Evolutionary conservation across 2,113 vertebrate species (phyloP), one percentile per base, ranked within the genome.

Genomic region (Cryptotis parvus): DNA sequence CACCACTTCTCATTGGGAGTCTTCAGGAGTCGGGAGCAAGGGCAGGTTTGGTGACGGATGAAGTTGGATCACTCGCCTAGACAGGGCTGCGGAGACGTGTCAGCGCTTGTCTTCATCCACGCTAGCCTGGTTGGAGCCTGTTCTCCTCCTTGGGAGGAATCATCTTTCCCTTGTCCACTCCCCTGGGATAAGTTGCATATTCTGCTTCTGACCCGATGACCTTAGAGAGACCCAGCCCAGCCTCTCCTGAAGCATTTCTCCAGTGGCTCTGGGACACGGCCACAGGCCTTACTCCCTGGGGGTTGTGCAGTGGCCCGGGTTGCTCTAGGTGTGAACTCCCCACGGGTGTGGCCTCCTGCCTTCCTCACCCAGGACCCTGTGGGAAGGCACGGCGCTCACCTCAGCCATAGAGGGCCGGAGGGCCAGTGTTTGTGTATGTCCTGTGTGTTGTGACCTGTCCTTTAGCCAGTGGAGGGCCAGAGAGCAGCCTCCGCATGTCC

Each of bases 391-490:
- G 24, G 58, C 18, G 14, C 18, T 41, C 37, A 14, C 27, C 27
- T 76, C 11, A 74, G 26, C 52, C 79, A 2, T 15, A 26, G 76
- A 35, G 45, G 4, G 52, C 45, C 3, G 39, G 18, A 41, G 27
- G 31, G 26, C 2, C 0, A 29, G 9, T 20, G 55, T 41, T 43
- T 15, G n/a, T 14, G 9, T 4, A 24, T 58, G 55, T 58, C 10
- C 58, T 29, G 26, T 39, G 33, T 10, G 33, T 35, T 58, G 20
- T n/a, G 45, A 58, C 22, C 16, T 58, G 55, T 58, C 55, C 0
- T 24, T 58, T 66, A 1, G 15, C 88, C 95, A 76, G 79, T 29
- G 91, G 92, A 90, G 93, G 95, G 85, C 94, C 89, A 81, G 78
- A 94, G 88, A 92, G 37, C 39, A 35, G 12, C 90, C 61, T 37